phyloP scores from a whole-genome alignment of 1,140 invertebrate genomes.

The Berghia stephanieae region DNA sequence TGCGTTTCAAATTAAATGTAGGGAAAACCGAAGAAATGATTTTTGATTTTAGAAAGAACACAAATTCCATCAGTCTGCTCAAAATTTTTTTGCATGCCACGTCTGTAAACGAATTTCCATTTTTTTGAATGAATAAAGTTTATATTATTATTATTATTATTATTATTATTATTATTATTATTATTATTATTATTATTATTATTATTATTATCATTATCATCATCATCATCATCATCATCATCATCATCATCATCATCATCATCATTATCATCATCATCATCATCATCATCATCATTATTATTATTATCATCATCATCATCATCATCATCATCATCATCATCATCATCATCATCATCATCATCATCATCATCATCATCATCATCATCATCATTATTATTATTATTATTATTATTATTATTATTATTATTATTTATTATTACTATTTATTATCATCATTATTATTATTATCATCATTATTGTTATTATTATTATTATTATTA shows the following conservation, averaged over 20 bases:
- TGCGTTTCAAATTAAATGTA: neutral
- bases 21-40: too few species aligned
- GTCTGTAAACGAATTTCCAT: too few species aligned
- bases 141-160: too few species aligned
- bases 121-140: too few species aligned
- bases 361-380: slow-evolving; percentile 2
- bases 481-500: too few species aligned
- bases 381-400: neutral
- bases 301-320: slow-evolving; percentile 3
- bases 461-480: neutral
- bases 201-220: neutral
- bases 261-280: slow-evolving; percentile 6
- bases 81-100: too few species aligned
- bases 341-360: neutral
- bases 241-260: slow-evolving; percentile 1
- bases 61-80: too few species aligned
- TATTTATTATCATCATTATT: too few species aligned
- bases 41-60: too few species aligned
- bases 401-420: neutral
- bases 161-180: neutral
- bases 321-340: slow-evolving; percentile 9
- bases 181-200: neutral
- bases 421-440: too few species aligned
- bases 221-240: neutral
- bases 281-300: neutral